Conservation (phyloP, 2,113 vertebrate genomes). For the Cebidichthys violaceus region DNA sequence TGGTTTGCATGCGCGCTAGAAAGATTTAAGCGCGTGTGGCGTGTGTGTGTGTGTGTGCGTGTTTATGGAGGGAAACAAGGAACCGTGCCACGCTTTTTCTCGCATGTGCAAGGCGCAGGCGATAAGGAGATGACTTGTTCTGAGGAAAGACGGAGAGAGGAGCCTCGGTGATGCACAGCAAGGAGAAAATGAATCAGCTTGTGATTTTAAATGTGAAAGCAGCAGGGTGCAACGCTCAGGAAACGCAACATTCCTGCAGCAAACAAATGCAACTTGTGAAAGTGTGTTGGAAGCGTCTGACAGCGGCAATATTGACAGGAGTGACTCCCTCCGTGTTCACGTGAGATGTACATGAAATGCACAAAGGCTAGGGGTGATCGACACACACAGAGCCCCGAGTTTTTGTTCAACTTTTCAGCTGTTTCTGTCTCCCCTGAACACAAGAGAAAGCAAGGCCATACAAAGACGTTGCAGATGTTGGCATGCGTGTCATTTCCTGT, state of each 20-base stretch:
- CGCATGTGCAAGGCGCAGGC: neutral
- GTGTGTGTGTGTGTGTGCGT: conserved; percentile 2
- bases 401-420: conserved; percentile 5
- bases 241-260: neutral
- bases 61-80: conserved; percentile 44
- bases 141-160: conserved; percentile 1
- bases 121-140: neutral
- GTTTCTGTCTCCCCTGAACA: neutral
- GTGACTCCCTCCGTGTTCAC: neutral
- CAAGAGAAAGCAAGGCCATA: neutral
- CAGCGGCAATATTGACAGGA: neutral
- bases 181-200: neutral
- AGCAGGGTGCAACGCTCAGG: neutral
- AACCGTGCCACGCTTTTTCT: conserved; percentile 34
- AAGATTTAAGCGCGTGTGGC: neutral
- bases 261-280: neutral
- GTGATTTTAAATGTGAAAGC: conserved; percentile 3
- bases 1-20: neutral
- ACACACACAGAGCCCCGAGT: neutral
- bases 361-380: neutral
- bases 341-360: conserved; percentile 6
- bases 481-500: conserved; percentile 71
- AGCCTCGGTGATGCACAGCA: neutral
- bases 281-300: neutral
- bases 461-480: conserved; percentile 71